A percentile compares a stretch with the other conserved stretches of the same genome.
phyloP scores from a whole-genome alignment of 2,888 invertebrate species.

The Toxonevra muliebris region DNA sequence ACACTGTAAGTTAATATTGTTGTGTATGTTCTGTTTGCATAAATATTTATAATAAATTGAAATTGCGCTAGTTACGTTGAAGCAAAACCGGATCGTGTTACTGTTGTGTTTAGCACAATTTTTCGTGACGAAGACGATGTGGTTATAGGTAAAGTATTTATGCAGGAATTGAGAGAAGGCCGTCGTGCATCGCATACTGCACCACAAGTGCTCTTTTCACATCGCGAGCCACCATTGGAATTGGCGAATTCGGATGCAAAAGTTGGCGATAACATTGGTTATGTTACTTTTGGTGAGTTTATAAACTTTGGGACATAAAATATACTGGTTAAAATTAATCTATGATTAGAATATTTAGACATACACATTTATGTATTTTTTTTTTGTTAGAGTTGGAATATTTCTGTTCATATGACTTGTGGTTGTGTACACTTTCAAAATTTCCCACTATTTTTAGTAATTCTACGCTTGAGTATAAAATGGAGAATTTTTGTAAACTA shows the following conservation, averaged over 20 bases:
- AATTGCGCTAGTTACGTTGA: constrained; percentile 86
- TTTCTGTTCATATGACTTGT: constrained; percentile 32
- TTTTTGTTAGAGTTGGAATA: constrained; percentile 44
- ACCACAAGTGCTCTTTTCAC: constrained; percentile 88
- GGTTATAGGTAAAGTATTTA: constrained; percentile 98
- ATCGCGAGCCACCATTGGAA: constrained; percentile 96
- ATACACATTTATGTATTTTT: no score
- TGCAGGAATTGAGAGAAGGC: constrained; percentile 99
- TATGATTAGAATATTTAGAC: no score
- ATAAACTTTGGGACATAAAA: background rate
- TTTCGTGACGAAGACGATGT: constrained; percentile 99
- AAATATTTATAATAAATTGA: background rate
- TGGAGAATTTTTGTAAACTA: constrained; percentile 31
- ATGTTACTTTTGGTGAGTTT: constrained; percentile 94
- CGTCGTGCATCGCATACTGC: constrained; percentile 95
- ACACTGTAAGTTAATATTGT: constrained; percentile 80
- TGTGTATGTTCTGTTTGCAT: background rate
- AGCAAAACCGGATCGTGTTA: constrained; percentile 97
- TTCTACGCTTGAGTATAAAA: constrained; percentile 35
- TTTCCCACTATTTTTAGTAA: background rate
- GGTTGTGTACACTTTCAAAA: constrained; percentile 18
- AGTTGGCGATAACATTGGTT: constrained; percentile 97
- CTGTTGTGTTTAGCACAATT: constrained; percentile 98
- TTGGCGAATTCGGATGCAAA: constrained; percentile 92
- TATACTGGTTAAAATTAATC: background rate